Evolutionary conservation across 2,888 invertebrate genomes (phyloP), one percentile per base, ranked within the genome.

Genomic region (Dilophus febrilis): DNA sequence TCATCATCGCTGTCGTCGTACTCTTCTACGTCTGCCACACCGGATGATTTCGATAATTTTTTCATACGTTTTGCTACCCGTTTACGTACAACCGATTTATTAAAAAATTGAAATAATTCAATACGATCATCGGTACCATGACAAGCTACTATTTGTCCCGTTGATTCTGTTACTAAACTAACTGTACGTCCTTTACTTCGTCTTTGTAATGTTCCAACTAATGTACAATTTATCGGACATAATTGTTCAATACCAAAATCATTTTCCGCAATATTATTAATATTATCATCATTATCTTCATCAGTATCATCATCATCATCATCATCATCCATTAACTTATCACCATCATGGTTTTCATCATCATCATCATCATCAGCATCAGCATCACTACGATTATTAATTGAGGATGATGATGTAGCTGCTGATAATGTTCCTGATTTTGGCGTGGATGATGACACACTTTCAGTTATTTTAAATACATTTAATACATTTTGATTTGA

Each of bases 71-170:
- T 92, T 22, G 72, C 67, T 51, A 79, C 65, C 45, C 79, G 73
- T 19, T 65, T 61, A 45, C 72, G 70, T 0, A 83, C 74, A 52
- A 88, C 84, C 11, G 80, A 77, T 16, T 82, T 75, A 0, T 76
- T 64, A 51, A 82, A 74, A 49, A 97, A 77, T 32, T 74, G 67
- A 56, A 88, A 95, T 40, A 87, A 60, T 63, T 97, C 95, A 13
- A 95, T 64, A 18, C 72, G 61, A 40, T 75, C 72, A 52, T 90
- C 86, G 11, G 75, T 77, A 3, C 92, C 92, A 55, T 86, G 83
- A 56, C 87, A 87, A 2, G 75, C 77, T 3, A 95, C 55, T 16
- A 88, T 61, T 44, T 71, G 70, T 46, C 80, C 77, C 16, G 79
- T 74, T 1, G 66, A 59, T 60, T 94, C 90, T 2, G 75, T 68